Percentiles rank a stretch among this genome's conserved stretches.
phyloP scores from a whole-genome alignment of 2,888 invertebrate species.

The Lepidochitona cinerea region DNA sequence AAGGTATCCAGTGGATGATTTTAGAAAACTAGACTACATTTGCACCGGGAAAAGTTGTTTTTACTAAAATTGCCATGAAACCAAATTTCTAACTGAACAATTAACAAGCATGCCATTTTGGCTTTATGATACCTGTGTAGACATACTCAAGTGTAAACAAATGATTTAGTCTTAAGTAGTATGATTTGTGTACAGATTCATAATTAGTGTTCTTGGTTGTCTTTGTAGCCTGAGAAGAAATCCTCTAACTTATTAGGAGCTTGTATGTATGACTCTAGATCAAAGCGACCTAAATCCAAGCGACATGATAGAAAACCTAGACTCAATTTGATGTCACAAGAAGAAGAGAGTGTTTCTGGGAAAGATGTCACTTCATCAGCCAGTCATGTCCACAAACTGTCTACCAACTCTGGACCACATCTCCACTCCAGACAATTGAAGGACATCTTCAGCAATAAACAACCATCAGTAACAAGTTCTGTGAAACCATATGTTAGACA shows the following conservation, averaged over 20 bases:
- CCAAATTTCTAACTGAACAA: too few species aligned
- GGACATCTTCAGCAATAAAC: constrained; percentile 29
- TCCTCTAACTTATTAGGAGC: not conserved
- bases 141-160: too few species aligned
- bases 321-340: constrained; percentile 22
- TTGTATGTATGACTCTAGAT: constrained; percentile 44
- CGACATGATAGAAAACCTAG: constrained; percentile 40
- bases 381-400: not conserved
- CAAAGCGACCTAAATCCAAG: constrained; percentile 35
- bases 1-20: too few species aligned
- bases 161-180: too few species aligned
- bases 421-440: constrained; percentile 38
- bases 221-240: constrained; percentile 23
- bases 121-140: too few species aligned
- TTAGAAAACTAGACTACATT: too few species aligned
- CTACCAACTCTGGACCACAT: constrained; percentile 21
- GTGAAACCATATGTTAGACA: not conserved
- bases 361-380: not conserved
- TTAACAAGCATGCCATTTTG: too few species aligned
- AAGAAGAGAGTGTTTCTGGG: not conserved
- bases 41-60: too few species aligned
- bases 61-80: too few species aligned
- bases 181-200: too few species aligned
- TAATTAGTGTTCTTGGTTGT: too few species aligned
- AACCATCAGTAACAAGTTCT: not conserved